Percentiles rank a stretch among this genome's conserved stretches.
Conservation (phyloP, 1,140 invertebrate species). For the Nephila pilipes region DNA sequence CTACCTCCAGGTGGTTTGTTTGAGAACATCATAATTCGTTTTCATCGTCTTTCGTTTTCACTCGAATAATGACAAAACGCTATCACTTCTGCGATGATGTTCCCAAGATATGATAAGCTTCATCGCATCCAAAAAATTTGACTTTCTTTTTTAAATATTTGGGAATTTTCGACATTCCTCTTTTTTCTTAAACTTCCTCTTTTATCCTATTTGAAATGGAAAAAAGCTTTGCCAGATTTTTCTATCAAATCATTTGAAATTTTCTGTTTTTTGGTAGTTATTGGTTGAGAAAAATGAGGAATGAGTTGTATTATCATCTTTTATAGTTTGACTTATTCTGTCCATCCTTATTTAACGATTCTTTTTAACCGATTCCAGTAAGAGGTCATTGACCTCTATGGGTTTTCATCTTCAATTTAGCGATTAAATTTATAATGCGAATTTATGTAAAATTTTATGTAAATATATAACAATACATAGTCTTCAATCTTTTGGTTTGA, state of each 20-base stretch:
- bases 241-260: neutral
- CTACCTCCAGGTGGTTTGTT: neutral
- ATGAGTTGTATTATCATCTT: too few relatives aligned
- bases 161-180: neutral
- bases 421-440: too few relatives aligned
- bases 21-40: neutral
- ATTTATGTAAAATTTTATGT: too few relatives aligned
- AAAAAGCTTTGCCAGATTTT: neutral
- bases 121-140: neutral
- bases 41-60: neutral
- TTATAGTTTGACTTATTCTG: too few relatives aligned
- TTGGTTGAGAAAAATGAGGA: neutral
- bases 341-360: too few relatives aligned
- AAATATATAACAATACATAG: too few relatives aligned
- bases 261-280: neutral
- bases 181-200: neutral
- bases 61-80: neutral
- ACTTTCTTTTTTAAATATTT: neutral
- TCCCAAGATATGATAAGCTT: slow-evolving; percentile 9
- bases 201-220: neutral
- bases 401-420: too few relatives aligned
- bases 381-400: too few relatives aligned
- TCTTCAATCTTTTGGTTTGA: too few relatives aligned
- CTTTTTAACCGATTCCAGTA: too few relatives aligned
- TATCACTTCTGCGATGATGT: neutral